A percentile compares a stretch with the other conserved stretches of the same genome.
phyloP scores from a whole-genome alignment of 2,888 invertebrate species.

The Cheiracanthium punctorium region DNA sequence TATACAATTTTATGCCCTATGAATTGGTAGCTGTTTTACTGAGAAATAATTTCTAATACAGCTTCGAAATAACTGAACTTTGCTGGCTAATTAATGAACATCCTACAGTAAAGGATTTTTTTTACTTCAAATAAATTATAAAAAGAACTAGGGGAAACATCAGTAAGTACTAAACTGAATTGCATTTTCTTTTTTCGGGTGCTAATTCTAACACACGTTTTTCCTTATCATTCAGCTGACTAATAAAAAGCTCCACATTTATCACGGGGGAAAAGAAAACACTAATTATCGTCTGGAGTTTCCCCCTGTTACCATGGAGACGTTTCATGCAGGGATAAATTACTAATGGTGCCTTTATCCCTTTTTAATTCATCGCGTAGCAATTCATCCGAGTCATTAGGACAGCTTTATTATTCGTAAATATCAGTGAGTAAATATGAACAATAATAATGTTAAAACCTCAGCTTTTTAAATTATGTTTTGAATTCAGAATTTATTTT shows the following conservation, averaged over 20 bases:
- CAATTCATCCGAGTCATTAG: not conserved
- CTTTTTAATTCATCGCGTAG: not conserved
- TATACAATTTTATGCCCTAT: too few species aligned
- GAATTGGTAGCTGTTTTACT: too few species aligned
- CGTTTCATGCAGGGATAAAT: not conserved
- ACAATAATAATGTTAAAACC: too few species aligned
- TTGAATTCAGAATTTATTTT: too few species aligned
- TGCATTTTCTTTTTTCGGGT: not conserved
- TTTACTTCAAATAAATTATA: too few species aligned
- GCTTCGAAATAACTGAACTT: too few species aligned
- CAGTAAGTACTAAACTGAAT: not conserved
- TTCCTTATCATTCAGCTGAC: not conserved
- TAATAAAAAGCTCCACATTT: not conserved
- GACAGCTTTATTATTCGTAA: not conserved
- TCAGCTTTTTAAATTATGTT: too few species aligned
- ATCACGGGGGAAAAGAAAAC: not conserved
- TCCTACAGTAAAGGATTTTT: too few species aligned
- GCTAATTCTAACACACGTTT: not conserved
- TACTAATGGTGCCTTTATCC: not conserved
- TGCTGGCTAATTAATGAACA: too few species aligned
- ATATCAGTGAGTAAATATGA: too few species aligned
- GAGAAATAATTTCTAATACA: too few species aligned
- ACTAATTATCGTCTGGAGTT: conserved; percentile 3
- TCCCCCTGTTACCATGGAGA: not conserved
- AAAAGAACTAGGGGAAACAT: too few species aligned